These are phyloP conservation scores for Sphaerophoria taeniata DNA, from an alignment of 2,888 invertebrate species.

Conservation along the genomic window DNA sequence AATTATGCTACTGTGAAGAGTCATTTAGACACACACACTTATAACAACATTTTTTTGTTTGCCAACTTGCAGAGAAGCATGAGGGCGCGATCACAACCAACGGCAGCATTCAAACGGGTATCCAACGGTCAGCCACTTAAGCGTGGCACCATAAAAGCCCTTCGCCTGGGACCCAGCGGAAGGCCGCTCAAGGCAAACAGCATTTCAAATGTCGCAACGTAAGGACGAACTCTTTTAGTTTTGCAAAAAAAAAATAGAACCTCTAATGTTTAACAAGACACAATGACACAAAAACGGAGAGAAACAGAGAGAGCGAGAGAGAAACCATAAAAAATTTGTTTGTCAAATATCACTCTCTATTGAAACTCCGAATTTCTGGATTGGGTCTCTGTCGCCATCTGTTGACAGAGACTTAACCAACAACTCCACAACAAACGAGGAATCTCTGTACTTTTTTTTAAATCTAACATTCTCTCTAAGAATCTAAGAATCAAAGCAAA, in stretches of 20 bases:
- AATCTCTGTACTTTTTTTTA: constrained; percentile 37
- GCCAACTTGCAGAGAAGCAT: constrained; percentile 82
- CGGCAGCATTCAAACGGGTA: constrained; percentile 75
- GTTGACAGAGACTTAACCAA: constrained; percentile 63
- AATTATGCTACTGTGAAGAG: constrained; percentile 38
- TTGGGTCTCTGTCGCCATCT: constrained; percentile 66
- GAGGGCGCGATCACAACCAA: constrained; percentile 76
- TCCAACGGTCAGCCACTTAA: constrained; percentile 76
- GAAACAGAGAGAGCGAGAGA: constrained; percentile 16
- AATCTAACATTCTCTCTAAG: constrained; percentile 63
- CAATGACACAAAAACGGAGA: constrained; percentile 47
- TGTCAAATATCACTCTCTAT: constrained; percentile 44
- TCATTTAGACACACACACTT: constrained; percentile 44
- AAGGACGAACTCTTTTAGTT: constrained; percentile 78
- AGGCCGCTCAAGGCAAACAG: constrained; percentile 81
- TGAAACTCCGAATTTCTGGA: constrained; percentile 43
- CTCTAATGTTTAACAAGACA: constrained; percentile 49
- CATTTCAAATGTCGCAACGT: constrained; percentile 82
- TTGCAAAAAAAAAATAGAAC: constrained; percentile 40
- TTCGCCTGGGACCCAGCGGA: constrained; percentile 81
- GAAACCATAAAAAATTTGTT: not conserved
- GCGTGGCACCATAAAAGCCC: constrained; percentile 79
- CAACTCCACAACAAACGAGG: constrained; percentile 61
- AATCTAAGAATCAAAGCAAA: constrained; percentile 60
- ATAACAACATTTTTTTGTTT: constrained; percentile 69